These are phyloP conservation scores for Holocentrus rufus DNA, from an alignment of 2,797 vertebrate species.

Conservation along the genomic window DNA sequence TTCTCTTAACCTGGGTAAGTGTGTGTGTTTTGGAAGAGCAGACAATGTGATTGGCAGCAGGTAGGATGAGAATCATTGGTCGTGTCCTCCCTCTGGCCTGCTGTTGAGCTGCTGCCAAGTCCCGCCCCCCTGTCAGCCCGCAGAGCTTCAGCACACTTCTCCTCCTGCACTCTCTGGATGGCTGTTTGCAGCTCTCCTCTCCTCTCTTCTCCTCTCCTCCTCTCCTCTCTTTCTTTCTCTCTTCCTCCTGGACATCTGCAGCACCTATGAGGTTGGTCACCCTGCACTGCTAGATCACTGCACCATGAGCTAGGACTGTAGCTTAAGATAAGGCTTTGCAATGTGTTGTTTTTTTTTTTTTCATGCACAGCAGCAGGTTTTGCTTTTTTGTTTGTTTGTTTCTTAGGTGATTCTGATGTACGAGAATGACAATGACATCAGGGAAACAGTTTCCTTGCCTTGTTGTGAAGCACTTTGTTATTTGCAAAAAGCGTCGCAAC, in stretches of 20 bases:
- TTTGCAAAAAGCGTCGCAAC: no score
- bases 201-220: conserved; percentile 8
- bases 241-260: conserved; percentile 62
- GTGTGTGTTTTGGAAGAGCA: conserved; percentile 5
- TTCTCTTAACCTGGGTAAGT: no score
- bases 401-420: no score
- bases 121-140: conserved; percentile 56
- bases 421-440: no score
- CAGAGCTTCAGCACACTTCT: not conserved
- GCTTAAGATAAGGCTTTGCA: conserved; percentile 20
- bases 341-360: not conserved
- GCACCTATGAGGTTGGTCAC: conserved; percentile 72
- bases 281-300: conserved; percentile 22
- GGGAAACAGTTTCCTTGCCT: no score
- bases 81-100: conserved; percentile 3
- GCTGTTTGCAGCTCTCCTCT: conserved; percentile 46
- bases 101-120: conserved; percentile 55
- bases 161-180: conserved; percentile 51
- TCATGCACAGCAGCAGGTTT: not conserved
- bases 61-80: conserved; percentile 34
- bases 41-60: conserved; percentile 43
- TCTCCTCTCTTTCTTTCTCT: not conserved
- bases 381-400: not conserved
- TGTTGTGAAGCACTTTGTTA: no score
- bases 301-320: not conserved